Conservation (phyloP, 2,797 vertebrate genomes). For the Geotrypetes seraphini region DNA sequence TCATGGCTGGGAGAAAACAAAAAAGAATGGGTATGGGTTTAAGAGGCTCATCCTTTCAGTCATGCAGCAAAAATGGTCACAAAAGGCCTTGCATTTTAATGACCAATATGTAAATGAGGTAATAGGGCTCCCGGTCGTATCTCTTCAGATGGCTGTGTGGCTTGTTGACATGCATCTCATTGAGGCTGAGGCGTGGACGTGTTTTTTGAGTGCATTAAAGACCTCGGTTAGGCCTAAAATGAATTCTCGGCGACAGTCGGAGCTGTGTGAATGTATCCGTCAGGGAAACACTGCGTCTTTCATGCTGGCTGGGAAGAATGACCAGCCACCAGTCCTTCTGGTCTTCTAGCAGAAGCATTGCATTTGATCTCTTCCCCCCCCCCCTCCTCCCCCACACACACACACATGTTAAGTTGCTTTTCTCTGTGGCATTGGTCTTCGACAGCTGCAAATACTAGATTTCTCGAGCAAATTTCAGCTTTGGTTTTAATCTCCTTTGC, state of each 20-base stretch:
- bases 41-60: neutral
- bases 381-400: too few relatives aligned
- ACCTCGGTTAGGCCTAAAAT: slow-evolving; percentile 3
- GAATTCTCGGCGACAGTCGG: slow-evolving; percentile 1
- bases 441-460: too few relatives aligned
- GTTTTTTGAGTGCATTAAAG: slow-evolving; percentile 1
- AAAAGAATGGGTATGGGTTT: neutral
- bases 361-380: too few relatives aligned
- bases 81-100: slow-evolving; percentile 9
- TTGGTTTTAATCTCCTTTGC: too few relatives aligned
- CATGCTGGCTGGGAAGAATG: neutral
- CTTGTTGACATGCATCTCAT: slow-evolving; percentile 7
- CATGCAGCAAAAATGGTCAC: neutral
- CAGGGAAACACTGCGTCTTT: neutral
- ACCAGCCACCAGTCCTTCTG: too few relatives aligned
- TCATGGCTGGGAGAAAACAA: slow-evolving; percentile 1
- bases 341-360: too few relatives aligned
- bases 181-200: neutral
- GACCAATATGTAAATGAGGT: slow-evolving; percentile 10
- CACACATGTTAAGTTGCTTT: too few relatives aligned
- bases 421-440: too few relatives aligned
- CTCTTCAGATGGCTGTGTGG: neutral
- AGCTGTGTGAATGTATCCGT: neutral
- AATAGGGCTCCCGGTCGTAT: neutral
- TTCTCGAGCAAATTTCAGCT: too few relatives aligned